These are phyloP conservation scores for Chymomyza procnemis DNA, from an alignment of 2,888 invertebrate species.

Conservation along the genomic window DNA sequence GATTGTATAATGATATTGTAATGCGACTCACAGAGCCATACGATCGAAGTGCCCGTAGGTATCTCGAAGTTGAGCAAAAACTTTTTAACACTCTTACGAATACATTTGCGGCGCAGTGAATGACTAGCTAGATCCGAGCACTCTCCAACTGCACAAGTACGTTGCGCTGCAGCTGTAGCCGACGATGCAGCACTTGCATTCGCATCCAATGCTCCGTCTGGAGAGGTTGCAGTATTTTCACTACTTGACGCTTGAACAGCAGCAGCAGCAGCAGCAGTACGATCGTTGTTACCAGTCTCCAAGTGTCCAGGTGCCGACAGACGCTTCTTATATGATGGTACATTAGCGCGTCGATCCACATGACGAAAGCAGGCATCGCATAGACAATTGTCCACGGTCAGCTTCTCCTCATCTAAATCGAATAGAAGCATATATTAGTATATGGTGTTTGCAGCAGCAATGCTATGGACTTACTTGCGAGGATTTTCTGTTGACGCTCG, in stretches of 20 bases:
- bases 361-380: slow-evolving; percentile 93
- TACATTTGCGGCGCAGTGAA: slow-evolving; percentile 86
- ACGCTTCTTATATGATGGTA: slow-evolving; percentile 83
- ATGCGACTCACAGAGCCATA: slow-evolving; percentile 86
- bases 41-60: slow-evolving; percentile 80
- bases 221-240: slow-evolving; percentile 17
- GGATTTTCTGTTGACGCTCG: slow-evolving; percentile 89
- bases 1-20: slow-evolving; percentile 85
- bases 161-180: slow-evolving; percentile 25
- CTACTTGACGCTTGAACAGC: neutral
- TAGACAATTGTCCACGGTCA: slow-evolving; percentile 90
- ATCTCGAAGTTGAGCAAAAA: slow-evolving; percentile 83
- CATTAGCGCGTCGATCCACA: slow-evolving; percentile 89
- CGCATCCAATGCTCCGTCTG: slow-evolving; percentile 37
- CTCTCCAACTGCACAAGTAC: slow-evolving; percentile 83
- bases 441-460: neutral
- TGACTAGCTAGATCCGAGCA: slow-evolving; percentile 82
- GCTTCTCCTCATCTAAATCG: slow-evolving; percentile 85
- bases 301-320: slow-evolving; percentile 73
- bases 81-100: slow-evolving; percentile 84
- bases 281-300: slow-evolving; percentile 45
- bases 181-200: slow-evolving; percentile 36
- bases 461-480: slow-evolving; percentile 82
- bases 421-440: slow-evolving; percentile 5
- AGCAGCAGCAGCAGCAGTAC: neutral